Evolutionary conservation across 2,797 vertebrate genomes (phyloP), one percentile per base, ranked within the genome.

Genomic region (Natrix natrix): DNA sequence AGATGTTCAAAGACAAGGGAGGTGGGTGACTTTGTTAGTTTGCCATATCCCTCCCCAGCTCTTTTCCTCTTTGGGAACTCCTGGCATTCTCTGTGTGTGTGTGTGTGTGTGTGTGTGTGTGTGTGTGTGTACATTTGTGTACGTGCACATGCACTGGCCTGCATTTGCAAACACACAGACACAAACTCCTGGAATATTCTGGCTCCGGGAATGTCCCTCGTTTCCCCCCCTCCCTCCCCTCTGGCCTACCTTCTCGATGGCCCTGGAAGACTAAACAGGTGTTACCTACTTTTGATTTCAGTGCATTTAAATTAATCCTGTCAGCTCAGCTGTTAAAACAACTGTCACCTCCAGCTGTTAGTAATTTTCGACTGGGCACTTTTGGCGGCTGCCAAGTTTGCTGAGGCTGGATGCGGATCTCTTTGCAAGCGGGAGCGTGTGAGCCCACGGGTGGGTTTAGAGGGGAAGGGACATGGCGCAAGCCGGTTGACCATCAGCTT

Each of bases 281-380:
- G 99, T 99, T 99, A 98, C 97, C 98, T 98, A 98, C 98, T 99
- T 99, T 99, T 99, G 99, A 99, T 99, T 99, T 99, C 98, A 98
- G 98, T 99, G 99, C 98, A 98, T 99, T 99, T 98, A 98, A 99
- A 99, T 99, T 99, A 99, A 99, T 99, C 99, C 99, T 99, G 99
- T 99, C 99, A 99, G 99, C 98, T 99, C 99, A 99, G 99, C 99
- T 99, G 99, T 99, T 99, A 98, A 99, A 99, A 99, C 99, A 99
- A 99, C 99, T 99, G 99, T 99, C 99, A 99, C 98, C 98, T 99
- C 99, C 99, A 99, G 99, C 99, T 99, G 99, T 99, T 99, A 98
- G 98, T 99, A 98, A 99, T 99, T 99, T 99, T 98, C 98, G 97
- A 98, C 98, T 98, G 98, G 98, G 99, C 97, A 98, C 98, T 98